Conservation (phyloP, 1,140 invertebrate species). For the Parasteatoda tepidariorum region DNA sequence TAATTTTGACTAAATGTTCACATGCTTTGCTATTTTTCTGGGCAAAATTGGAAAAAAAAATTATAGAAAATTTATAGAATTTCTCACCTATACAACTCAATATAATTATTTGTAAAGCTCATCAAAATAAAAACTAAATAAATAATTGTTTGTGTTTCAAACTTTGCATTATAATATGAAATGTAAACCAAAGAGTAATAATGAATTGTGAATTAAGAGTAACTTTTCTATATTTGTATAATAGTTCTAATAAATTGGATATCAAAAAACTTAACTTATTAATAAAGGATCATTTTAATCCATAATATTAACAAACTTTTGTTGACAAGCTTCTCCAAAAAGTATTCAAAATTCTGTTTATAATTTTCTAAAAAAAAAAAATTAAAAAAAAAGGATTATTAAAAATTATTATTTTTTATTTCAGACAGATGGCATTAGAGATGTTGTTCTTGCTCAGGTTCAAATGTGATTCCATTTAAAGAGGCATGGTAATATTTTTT, state of each 20-base stretch:
- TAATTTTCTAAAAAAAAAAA: not conserved
- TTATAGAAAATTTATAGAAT: too few species aligned
- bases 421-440: slow-evolving; percentile 32
- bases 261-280: not conserved
- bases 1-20: too few species aligned
- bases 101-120: too few species aligned
- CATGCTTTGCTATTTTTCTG: too few species aligned
- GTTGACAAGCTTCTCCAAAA: not conserved
- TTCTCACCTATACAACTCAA: too few species aligned
- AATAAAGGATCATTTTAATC: not conserved
- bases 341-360: not conserved
- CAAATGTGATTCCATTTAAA: not conserved
- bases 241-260: not conserved
- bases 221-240: not conserved
- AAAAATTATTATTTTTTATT: not conserved
- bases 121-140: too few species aligned
- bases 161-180: too few species aligned
- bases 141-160: too few species aligned
- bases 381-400: not conserved
- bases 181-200: too few species aligned
- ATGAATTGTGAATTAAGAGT: too few species aligned
- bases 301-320: not conserved
- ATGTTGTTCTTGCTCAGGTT: not conserved
- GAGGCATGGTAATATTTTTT: not conserved
- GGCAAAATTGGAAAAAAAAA: too few species aligned